Base-by-base conservation (phyloP, 2,888 invertebrate genomes). In the Parnassius smintheus region DNA sequence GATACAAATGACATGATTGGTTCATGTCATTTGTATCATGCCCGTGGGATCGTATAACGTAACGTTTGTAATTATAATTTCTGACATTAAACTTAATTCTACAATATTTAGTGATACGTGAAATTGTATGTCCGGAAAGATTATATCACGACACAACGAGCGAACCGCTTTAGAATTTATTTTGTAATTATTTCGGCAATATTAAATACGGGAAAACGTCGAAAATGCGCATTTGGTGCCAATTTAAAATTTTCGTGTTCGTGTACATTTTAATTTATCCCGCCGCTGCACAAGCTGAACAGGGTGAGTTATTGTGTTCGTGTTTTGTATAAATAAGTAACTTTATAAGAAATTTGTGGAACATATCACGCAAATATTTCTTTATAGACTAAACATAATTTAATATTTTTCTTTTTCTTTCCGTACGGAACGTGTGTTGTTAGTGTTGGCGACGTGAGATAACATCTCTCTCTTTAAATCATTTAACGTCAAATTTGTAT, bases 111-210 rank as follows among this genome's bases (percentile, higher is more conserved):
- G 59, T 55, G 65, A 65, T 64, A 67, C 52, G 55, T 52, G 59
- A 66, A 67, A 69, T 68, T 67, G 65, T 61, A 60, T 48, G 65
- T 60, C 65, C 67, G 69, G 66, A 69, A 71, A 77, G 76, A 77
- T 78, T 66, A 61, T 74, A 79, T 78, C 75, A 50, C 13, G 35
- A 10, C 49, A 2, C 11, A 22, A 51, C 60, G 56, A 63, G 59
- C 56, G 50, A 59, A 66, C 62, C 56, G 63, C 65, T 58, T 59
- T 64, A 42, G 52, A 66, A 70, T 75, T 72, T 66, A 70, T 70
- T 68, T 63, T 58, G 68, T 70, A 72, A 78, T 75, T 77, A 72
- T 67, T 56, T 65, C 53, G 48, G 42, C 44, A 62, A 70, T 70
- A 72, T 70, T 75, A 70, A 66, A 69, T 62, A 58, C 18, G 48